Evolutionary conservation across 2,888 invertebrate species (phyloP).

Genomic region (Phrixothrix hirtus): DNA sequence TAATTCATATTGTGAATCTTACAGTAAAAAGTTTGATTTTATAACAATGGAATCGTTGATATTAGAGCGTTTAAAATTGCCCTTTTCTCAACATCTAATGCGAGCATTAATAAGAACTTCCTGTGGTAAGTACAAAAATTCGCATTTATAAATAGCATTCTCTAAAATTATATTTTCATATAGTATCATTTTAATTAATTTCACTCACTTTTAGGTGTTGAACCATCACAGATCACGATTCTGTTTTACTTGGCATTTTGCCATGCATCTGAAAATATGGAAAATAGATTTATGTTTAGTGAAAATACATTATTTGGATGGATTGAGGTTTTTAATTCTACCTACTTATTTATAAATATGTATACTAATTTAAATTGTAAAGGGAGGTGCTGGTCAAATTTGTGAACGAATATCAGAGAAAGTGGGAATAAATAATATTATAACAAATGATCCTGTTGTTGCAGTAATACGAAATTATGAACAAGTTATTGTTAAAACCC

Average conservation of each 20-base stretch:
- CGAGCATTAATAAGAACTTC: conserved; percentile 37
- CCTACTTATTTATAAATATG: conserved; percentile 14
- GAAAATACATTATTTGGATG: conserved; percentile 10
- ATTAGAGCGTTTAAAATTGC: conserved; percentile 26
- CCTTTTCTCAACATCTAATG: conserved; percentile 32
- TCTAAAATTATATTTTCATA: too few relatives aligned
- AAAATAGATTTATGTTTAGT: conserved; percentile 29
- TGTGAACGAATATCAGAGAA: conserved; percentile 34
- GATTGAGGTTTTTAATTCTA: conserved; percentile 17
- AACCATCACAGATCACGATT: conserved; percentile 38
- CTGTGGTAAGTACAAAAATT: too few relatives aligned
- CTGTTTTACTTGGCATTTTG: conserved; percentile 44
- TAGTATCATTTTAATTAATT: too few relatives aligned
- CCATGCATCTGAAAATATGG: conserved; percentile 39
- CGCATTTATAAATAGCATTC: conserved; percentile 1
- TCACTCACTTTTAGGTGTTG: conserved; percentile 42
- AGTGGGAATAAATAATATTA: conserved; percentile 31
- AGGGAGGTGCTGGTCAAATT: conserved; percentile 39
- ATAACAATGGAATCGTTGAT: conserved; percentile 41
- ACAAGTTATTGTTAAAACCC: conserved; percentile 33
- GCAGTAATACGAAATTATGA: conserved; percentile 28
- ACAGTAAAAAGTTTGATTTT: conserved; percentile 27
- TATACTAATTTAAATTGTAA: conserved; percentile 14
- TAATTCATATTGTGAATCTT: conserved; percentile 14
- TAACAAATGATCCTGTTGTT: conserved; percentile 31